Percentiles rank a stretch among this genome's conserved stretches.
These are phyloP conservation scores for Sycophila sp. DNA, from an alignment of 1,140 invertebrate species.

Conservation along the genomic window DNA sequence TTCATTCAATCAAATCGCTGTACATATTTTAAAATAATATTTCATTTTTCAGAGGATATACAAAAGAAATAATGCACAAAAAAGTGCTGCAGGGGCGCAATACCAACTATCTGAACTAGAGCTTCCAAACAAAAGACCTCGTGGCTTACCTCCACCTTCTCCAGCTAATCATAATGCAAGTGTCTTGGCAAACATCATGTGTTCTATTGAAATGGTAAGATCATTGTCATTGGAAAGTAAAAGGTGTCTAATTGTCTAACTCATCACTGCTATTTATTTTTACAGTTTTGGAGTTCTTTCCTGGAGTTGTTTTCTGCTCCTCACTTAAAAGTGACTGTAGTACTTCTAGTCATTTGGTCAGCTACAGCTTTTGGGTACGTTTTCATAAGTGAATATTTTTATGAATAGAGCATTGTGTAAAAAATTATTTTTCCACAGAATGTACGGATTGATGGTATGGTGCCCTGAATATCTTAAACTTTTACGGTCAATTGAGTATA, in stretches of 20 bases:
- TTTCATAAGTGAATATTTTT: not conserved
- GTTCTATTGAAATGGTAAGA: slow-evolving; percentile 62
- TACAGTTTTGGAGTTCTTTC: slow-evolving; percentile 71
- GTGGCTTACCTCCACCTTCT: slow-evolving; percentile 57
- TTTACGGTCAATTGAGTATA: slow-evolving; percentile 61
- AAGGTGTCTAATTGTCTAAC: no score
- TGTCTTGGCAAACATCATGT: slow-evolving; percentile 63
- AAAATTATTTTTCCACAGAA: slow-evolving; percentile 49
- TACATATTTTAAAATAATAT: not conserved
- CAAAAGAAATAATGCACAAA: slow-evolving; percentile 65
- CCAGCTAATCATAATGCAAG: slow-evolving; percentile 59
- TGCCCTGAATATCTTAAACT: slow-evolving; percentile 61
- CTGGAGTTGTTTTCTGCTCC: slow-evolving; percentile 67
- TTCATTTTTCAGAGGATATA: slow-evolving; percentile 65
- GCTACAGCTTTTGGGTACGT: slow-evolving; percentile 58
- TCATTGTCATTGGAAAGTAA: no score
- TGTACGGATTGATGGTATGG: slow-evolving; percentile 61
- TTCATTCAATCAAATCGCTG: no score
- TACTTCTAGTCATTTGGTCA: slow-evolving; percentile 57
- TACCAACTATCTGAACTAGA: slow-evolving; percentile 77
- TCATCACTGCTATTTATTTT: no score
- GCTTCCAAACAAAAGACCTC: slow-evolving; percentile 71
- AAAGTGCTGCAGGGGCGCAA: slow-evolving; percentile 64
- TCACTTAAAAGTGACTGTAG: slow-evolving; percentile 63
- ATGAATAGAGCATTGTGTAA: not conserved